Evolutionary conservation across 2,888 invertebrate species (phyloP).

Genomic region (Alloscopus bannaensis): DNA sequence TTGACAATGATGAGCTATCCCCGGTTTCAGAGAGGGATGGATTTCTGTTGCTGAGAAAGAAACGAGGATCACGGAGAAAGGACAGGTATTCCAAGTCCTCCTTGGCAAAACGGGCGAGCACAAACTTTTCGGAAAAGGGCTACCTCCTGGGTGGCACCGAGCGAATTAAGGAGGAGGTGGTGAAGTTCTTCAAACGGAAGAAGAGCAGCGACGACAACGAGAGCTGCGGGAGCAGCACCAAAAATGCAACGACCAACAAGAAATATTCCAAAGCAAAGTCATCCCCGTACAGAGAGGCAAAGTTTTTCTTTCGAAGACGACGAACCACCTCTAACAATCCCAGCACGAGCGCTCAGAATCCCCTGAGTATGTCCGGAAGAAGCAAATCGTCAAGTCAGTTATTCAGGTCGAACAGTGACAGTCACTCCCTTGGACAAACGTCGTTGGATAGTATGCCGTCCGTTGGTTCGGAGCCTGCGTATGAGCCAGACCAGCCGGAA

Average conservation of each 20-base stretch:
- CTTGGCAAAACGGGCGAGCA: conserved; percentile 69
- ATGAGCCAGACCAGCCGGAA: conserved; percentile 57
- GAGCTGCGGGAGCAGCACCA: conserved; percentile 46
- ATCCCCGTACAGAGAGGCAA: conserved; percentile 64
- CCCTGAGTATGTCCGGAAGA: neutral
- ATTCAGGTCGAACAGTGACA: conserved; percentile 70
- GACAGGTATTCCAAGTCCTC: conserved; percentile 71
- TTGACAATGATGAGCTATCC: conserved; percentile 59
- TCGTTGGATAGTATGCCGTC: conserved; percentile 71
- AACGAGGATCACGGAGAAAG: conserved; percentile 68
- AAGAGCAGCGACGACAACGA: conserved; percentile 58
- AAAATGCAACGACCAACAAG: conserved; percentile 19
- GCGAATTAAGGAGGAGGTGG: conserved; percentile 66
- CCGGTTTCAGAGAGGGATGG: conserved; percentile 58
- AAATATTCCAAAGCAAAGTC: conserved; percentile 53
- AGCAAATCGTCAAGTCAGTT: conserved; percentile 48
- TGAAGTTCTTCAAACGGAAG: conserved; percentile 68
- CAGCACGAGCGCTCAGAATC: neutral
- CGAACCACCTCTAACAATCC: conserved; percentile 34
- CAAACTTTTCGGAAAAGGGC: conserved; percentile 54
- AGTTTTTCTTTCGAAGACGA: conserved; percentile 63
- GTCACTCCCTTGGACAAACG: conserved; percentile 69
- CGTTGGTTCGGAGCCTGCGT: conserved; percentile 68
- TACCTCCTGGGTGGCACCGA: conserved; percentile 57
- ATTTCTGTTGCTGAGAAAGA: conserved; percentile 59